A percentile compares a stretch with the other conserved stretches of the same genome.
Conservation (phyloP, 2,797 vertebrate genomes). For the Gallinago nigripennis region DNA sequence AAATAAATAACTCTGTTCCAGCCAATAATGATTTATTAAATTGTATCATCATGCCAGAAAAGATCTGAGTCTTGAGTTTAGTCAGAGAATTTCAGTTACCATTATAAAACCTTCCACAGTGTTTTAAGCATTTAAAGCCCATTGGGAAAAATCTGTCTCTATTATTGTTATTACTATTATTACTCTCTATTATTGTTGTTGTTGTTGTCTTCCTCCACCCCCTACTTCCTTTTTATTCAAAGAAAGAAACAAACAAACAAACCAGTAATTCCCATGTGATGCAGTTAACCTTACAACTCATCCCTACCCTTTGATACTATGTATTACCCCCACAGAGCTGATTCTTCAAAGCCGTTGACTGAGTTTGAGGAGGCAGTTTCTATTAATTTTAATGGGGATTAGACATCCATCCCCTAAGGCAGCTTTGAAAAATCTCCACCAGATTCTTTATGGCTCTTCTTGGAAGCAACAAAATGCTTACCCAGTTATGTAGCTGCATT, state of each 20-base stretch:
- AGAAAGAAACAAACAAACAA: not conserved
- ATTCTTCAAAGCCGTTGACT: conserved; percentile 45
- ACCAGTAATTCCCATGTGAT: not conserved
- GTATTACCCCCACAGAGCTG: not conserved
- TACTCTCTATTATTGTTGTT: not conserved
- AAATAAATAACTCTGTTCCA: not conserved
- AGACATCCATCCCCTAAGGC: conserved; percentile 42
- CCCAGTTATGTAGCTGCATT: not conserved
- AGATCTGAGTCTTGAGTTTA: not conserved
- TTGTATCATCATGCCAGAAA: not conserved
- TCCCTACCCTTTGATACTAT: conserved; percentile 29
- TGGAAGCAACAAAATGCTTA: conserved; percentile 10
- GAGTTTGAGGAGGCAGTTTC: conserved; percentile 17
- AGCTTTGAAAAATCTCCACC: conserved; percentile 34
- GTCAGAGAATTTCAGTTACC: not conserved
- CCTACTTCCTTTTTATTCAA: not conserved
- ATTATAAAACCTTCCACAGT: not conserved
- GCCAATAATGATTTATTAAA: not conserved
- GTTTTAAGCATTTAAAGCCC: not conserved
- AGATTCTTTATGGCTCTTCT: conserved; percentile 37
- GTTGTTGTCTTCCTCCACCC: not conserved
- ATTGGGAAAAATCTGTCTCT: not conserved
- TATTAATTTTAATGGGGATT: conserved; percentile 53
- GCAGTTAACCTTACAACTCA: conserved; percentile 5
- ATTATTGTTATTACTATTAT: not conserved